Evolutionary conservation across 2,888 invertebrate genomes (phyloP), one percentile per base, ranked within the genome.

Genomic region (Agonopterix arenella): DNA sequence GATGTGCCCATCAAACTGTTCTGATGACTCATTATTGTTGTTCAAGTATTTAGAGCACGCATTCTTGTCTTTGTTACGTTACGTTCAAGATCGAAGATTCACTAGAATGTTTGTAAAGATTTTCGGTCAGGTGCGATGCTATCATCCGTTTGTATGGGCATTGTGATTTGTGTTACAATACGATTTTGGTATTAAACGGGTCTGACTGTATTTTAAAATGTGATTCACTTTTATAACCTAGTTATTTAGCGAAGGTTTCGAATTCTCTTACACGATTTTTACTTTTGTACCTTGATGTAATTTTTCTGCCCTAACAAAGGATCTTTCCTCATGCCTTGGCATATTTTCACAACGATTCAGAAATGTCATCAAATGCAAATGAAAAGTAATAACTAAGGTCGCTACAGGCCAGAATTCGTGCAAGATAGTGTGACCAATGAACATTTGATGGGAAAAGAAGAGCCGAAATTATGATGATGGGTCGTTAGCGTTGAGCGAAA

Each of bases 1-100:
- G 77, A 81, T 56, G 59, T 73, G 80, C 80, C 80, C 68, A 66
- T 77, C 75, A 76, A 45, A 9, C 5, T 28, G 28, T 42, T 61
- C 57, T 61, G 63, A 74, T 72, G 68, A 73, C 70, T 70, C 61
- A 66, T 64, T 62, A 66, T 68, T 67, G 66, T 68, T 64, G 56
- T 53, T 45, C 49, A 46, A 48, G 63, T 57, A 64, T 64, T 59
- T 59, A 58, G 56, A 62, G 55, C 59, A 53, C 53, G 52, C 67
- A 71, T 71, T 68, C 66, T 63, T 60, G 53, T 49, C 60, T 61
- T 61, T 62, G 59, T 49, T 61, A 52, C 57, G 59, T 49, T 61
- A 52, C 57, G 53, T 57, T 55, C 55, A 50, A 51, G 11, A 11
- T 44, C 11, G 42, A 28, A 43, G 43, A 43, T 47, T 11, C 43